Evolutionary conservation across 2,888 invertebrate species (phyloP), one percentile per base, ranked within the genome.

Genomic region (Diadegma fenestrale): DNA sequence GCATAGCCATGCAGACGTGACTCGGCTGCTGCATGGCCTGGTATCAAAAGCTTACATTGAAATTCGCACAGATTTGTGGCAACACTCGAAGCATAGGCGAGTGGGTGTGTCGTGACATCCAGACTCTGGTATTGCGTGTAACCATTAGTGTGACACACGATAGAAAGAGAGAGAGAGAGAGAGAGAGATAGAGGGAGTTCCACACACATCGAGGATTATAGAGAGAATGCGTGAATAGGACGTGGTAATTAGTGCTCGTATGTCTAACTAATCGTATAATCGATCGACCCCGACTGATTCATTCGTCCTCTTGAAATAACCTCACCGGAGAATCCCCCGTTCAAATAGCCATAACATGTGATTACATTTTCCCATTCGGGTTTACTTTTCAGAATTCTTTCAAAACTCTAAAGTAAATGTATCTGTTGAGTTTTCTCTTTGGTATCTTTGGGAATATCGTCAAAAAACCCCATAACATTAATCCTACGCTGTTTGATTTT

Each of bases 241-340:
- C 12, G 54, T 37, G 26, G 48, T 72, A 84, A 80, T 84, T 84
- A 69, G 66, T 12, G 12, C 58, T 76, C 54, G 58, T 48, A 51
- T 66, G 72, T n/a, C 45, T 54, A 58, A 72, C 78, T 68, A 78
- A 80, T 80, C 48, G 72, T 26, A 80, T 77, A 73, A 77, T 80
- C 77, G 77, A 84, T 84, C 19, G 33, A 66, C 58, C 51, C 61
- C 37, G 45, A 61, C 64, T 48, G 72, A 72, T 80, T 77, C 61
- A 63, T 73, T 68, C 45, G 22, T 6, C 6, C 45, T 48, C 17
- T 48, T 48, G 45, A n/a, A 48, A 45, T 51, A 80, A 73, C 33
- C 63, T 58, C 64, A 45, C 17, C 10, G 43, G 26, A 37, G 51
- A 79, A 79, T 63, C 48, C 51, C 58, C 78, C 78, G 51, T 69